Conservation (phyloP, 2,888 invertebrate genomes). For the Pelosia muscerda region DNA sequence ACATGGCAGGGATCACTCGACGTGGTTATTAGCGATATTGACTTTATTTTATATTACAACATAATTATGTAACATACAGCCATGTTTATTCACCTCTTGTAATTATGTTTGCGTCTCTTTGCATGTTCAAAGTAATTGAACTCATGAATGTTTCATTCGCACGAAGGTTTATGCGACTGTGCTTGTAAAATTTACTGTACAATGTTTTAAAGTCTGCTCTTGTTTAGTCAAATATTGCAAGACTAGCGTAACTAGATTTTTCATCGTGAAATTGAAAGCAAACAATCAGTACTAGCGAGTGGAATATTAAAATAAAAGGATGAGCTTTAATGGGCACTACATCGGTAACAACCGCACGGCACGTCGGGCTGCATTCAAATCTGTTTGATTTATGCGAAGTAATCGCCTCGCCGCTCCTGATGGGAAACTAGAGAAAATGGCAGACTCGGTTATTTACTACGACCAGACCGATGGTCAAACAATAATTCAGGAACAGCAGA, state of each 20-base stretch:
- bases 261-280: conserved; percentile 42
- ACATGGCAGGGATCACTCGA: conserved; percentile 58
- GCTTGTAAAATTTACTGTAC: conserved; percentile 29
- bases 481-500: conserved; percentile 33
- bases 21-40: conserved; percentile 41
- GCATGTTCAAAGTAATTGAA: conserved; percentile 37
- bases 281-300: conserved; percentile 51
- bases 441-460: conserved; percentile 47
- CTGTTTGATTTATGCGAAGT: conserved; percentile 76
- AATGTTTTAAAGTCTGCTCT: conserved; percentile 21
- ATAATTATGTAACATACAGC: conserved; percentile 18
- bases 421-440: conserved; percentile 51
- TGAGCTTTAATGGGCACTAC: conserved; percentile 62
- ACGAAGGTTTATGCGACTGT: conserved; percentile 27
- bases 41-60: conserved; percentile 34
- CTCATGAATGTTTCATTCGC: conserved; percentile 43
- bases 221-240: conserved; percentile 20
- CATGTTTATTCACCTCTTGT: conserved; percentile 15
- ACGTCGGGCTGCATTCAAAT: conserved; percentile 70
- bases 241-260: conserved; percentile 35
- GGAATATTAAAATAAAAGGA: conserved; percentile 52
- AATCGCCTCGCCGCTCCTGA: conserved; percentile 63
- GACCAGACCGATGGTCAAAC: conserved; percentile 39
- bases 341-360: conserved; percentile 62
- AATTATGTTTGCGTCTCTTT: conserved; percentile 28